Base-by-base conservation (phyloP, 1,140 invertebrate genomes). In the Drosophila elegans region DNA sequence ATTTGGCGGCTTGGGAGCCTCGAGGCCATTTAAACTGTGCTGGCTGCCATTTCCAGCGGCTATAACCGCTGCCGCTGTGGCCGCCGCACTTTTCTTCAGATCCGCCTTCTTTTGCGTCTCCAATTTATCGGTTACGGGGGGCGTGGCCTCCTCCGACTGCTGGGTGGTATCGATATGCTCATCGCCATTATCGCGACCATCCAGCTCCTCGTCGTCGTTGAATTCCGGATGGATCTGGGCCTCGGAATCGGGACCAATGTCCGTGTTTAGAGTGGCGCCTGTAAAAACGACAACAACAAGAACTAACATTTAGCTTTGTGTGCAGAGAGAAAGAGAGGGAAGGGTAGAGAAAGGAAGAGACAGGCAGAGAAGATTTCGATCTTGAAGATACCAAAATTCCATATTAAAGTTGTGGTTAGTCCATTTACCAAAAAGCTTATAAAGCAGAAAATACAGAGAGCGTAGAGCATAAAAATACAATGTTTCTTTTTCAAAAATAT, bases 271-370 rank as follows among this genome's bases (percentile, higher is more conserved):
- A n/a, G 91, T 91, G 74, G 91, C 91, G 78, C 91, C 91, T 92
- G 91, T 53, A 92, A 91, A 71, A 91, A 88, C 89, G 88, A 90
- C 88, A 91, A 91, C 88, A 91, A 91, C 91, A 91, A 92, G 91
- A 92, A 92, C 91, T 92, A 92, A 92, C 90, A 84, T 92, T 91
- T 86, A 92, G 80, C 85, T 81, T 79, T 64, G 67, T 67, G 78
- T 53, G 74, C 74, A 74, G 61, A 59, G 16, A 75, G 39, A 41
- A 11, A 46, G 45, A 59, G 16, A 42, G 32, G 45, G 16, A 53
- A n/a, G 42, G 27, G 53, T 13, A 44, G n/a, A 57, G 21, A 25
- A 16, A 44, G 21, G 34, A 11, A 56, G 36, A 13, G n/a, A 42
- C 34, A 68, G 44, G 59, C 39, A 45, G 39, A 68, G 34, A 32